Base-by-base conservation (phyloP, 2,888 invertebrate genomes). In the Plagodis pulveraria region DNA sequence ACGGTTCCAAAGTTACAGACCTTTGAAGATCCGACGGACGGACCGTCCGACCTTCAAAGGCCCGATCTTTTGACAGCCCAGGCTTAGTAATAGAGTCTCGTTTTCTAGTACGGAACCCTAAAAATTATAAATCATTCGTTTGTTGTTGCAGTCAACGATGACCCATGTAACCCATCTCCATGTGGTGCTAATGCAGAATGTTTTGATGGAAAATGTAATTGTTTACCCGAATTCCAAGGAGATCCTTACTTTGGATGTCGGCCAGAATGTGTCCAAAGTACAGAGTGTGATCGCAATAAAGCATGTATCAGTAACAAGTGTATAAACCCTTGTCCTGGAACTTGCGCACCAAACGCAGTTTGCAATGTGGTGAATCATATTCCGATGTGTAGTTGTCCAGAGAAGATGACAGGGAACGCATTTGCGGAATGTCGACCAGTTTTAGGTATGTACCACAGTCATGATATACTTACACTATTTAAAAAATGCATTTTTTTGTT, bases 291-390 rank as follows among this genome's bases (percentile, higher is more conserved):
- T 6, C 93, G 95, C 50, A 91, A 95, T 75, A 94, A 93, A 77
- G 95, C 96, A 48, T 97, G 97, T 73, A 92, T 96, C 6, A 92
- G 93, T 74, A 96, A 95, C 76, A 96, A 96, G 84, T 97, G 97
- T 76, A 83, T 86, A 63, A 95, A 97, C 85, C 97, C 97, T 56
- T 97, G 97, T 73, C 94, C 95, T 6, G 96, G 95, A 62, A 96
- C 96, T 36, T 97, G 97, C 78, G 97, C 96, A 0, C 77, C 91
- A 51, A 96, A 95, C 74, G 97, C 97, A 2, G 78, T 94, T 50
- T 97, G 97, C 76, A 93, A 93, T 61, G 96, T 96, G 0, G 90
- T 96, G 11, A 94, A 94, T 71, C 94, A 95, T 72, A 91, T 93
- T 61, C 94, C 94, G 0, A 93, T 94, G 86, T 95, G 95, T 69